phyloP scores from a whole-genome alignment of 2,797 vertebrate species.

The Arnoldichthys spilopterus region DNA sequence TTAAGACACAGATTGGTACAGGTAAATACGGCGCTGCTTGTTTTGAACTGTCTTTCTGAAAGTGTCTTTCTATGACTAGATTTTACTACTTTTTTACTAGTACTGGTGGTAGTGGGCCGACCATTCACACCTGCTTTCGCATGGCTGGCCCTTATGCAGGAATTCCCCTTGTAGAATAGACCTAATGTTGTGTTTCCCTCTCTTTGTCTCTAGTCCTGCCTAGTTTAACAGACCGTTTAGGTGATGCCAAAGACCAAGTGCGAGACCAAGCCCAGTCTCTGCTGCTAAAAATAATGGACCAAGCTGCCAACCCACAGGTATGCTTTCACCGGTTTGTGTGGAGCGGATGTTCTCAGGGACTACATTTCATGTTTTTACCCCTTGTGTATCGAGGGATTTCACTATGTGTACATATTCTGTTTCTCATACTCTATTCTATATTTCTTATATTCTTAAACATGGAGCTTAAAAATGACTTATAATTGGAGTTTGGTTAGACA shows the following conservation, averaged over 20 bases:
- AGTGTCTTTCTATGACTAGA: background rate
- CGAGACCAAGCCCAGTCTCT: constrained; percentile 93
- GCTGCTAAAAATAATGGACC: constrained; percentile 96
- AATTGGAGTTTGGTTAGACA: too few species aligned
- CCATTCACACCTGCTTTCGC: background rate
- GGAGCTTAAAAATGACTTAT: too few species aligned
- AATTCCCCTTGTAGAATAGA: constrained; percentile 53
- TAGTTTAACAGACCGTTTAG: constrained; percentile 92
- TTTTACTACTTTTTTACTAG: too few species aligned
- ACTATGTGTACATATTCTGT: too few species aligned
- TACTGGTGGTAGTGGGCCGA: too few species aligned
- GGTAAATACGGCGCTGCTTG: constrained; percentile 74
- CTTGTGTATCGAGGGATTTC: too few species aligned
- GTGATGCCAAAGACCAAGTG: constrained; percentile 93
- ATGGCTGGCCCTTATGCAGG: background rate
- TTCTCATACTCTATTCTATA: too few species aligned
- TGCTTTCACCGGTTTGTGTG: too few species aligned
- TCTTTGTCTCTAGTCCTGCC: constrained; percentile 80
- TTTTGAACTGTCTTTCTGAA: background rate
- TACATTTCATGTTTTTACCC: too few species aligned
- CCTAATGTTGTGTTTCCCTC: background rate
- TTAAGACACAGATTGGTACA: constrained; percentile 92
- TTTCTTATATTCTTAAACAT: too few species aligned
- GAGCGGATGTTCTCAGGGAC: background rate
- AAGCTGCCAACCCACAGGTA: constrained; percentile 93